Conservation (phyloP, 1,140 invertebrate species). For the Apolygus lucorum region DNA sequence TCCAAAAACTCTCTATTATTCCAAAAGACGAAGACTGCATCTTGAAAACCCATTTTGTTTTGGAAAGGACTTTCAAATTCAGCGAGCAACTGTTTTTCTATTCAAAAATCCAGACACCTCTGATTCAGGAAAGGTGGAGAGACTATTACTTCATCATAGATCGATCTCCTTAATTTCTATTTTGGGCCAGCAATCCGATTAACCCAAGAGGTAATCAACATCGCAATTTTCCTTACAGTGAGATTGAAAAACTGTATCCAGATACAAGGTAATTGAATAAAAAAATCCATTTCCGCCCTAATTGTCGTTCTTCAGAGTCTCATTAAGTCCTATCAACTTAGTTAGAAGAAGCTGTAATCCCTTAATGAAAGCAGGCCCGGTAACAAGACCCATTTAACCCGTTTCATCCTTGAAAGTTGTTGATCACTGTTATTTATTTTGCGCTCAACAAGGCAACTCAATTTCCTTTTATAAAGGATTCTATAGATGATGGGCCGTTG, state of each 20-base stretch:
- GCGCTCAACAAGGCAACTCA: neutral
- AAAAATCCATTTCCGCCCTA: neutral
- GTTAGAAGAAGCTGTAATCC: neutral
- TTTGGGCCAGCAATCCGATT: neutral
- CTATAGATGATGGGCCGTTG: too few species aligned
- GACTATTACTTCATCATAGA: neutral
- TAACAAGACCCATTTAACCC: too few species aligned
- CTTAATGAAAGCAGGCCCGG: neutral
- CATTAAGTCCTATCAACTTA: neutral
- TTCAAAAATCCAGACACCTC: too few species aligned
- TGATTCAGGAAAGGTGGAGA: too few species aligned
- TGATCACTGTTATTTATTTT: neutral
- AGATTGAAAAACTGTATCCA: conserved; percentile 1
- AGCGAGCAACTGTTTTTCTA: too few species aligned
- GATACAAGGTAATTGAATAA: neutral
- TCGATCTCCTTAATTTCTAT: neutral
- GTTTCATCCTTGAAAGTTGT: conserved; percentile 1
- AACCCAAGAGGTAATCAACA: neutral
- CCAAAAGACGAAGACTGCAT: too few species aligned
- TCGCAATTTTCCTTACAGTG: neutral
- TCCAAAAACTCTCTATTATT: too few species aligned
- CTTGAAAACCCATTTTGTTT: too few species aligned
- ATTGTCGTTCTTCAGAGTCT: neutral
- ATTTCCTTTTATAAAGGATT: neutral
- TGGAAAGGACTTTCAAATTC: too few species aligned